phyloP scores from a whole-genome alignment of 2,113 vertebrate species.

The Oryzias curvinotus region DNA sequence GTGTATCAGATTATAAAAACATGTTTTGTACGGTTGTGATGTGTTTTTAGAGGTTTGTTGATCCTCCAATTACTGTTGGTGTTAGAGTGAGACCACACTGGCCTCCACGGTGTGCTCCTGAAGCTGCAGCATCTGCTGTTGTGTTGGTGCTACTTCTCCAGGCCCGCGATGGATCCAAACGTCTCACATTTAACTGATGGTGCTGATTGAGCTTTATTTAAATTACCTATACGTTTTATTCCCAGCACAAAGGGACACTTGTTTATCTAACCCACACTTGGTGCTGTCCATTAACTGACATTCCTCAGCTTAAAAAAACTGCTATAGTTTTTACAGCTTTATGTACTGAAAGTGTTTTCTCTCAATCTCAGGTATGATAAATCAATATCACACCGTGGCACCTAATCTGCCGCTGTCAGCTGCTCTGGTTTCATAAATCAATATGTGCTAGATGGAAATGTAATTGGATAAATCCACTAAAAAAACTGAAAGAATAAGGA shows the following conservation, averaged over 20 bases:
- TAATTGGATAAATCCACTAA: too few relatives aligned
- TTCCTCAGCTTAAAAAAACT: slow-evolving; percentile 16
- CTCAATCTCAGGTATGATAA: slow-evolving; percentile 60
- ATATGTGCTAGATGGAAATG: too few relatives aligned
- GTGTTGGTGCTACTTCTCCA: slow-evolving; percentile 4
- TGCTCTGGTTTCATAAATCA: neutral
- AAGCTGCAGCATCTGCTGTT: slow-evolving; percentile 38
- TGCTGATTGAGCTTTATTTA: slow-evolving; percentile 25
- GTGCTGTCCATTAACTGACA: slow-evolving; percentile 9
- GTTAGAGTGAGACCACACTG: slow-evolving; percentile 19
- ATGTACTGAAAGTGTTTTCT: slow-evolving; percentile 7
- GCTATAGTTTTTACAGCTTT: slow-evolving; percentile 21
- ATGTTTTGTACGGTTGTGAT: slow-evolving; percentile 14
- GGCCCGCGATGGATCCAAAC: slow-evolving; percentile 17
- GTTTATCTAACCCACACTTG: slow-evolving; percentile 20
- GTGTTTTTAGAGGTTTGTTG: slow-evolving; percentile 29
- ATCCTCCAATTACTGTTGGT: slow-evolving; percentile 25
- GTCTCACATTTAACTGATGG: slow-evolving; percentile 13
- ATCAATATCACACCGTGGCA: slow-evolving; percentile 14
- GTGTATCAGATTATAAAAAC: slow-evolving; percentile 49
- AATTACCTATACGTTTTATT: slow-evolving; percentile 10
- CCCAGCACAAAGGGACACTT: neutral
- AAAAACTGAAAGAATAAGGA: neutral
- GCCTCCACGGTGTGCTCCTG: slow-evolving; percentile 60
- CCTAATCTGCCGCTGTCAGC: slow-evolving; percentile 23